Base-by-base conservation (phyloP, 2,113 vertebrate genomes). In the Petaurus breviceps region DNA sequence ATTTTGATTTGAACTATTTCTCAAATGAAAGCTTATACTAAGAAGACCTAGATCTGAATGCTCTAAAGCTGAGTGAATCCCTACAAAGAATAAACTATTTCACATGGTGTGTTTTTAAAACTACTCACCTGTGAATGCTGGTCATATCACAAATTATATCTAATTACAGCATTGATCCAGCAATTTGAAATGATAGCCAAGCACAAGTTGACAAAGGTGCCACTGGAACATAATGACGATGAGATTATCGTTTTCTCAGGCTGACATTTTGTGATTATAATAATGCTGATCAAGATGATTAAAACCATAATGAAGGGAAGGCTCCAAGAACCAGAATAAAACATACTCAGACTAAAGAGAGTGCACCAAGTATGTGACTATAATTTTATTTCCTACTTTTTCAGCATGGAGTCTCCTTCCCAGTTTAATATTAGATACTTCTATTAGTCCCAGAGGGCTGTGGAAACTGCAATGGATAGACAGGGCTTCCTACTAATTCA, bases 211-310 rank as follows among this genome's bases (percentile, higher is more conserved):
- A 98, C 98, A 98, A 98, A 98, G 98, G 98, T 98, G 98, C 98
- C 98, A 98, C 93, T 98, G 99, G 98, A 98, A 98, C 97, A 98
- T 98, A 98, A 98, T 97, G 98, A 98, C 91, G 95, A 97, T 23
- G 93, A 97, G 98, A 98, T 98, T 95, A 97, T 98, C 96, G 53
- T 98, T 98, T 98, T 98, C 98, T 98, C 96, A 97, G 97, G 97
- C 97, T 99, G 98, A 98, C 98, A 98, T 98, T 98, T 98, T 98
- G 97, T 97, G 97, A 98, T 98, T 97, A 97, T 97, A 98, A 98
- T 97, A 98, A 98, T 97, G 98, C 96, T 26, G 94, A 98, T 98
- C 94, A 51, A 98, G 97, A 98, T 98, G 98, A 99, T 98, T 98
- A 99, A 98, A 98, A 98, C 0, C 52, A 95, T 96, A 98, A 98